Evolutionary conservation across 2,113 vertebrate species (phyloP).

Genomic region (Chionodraco myersi): DNA sequence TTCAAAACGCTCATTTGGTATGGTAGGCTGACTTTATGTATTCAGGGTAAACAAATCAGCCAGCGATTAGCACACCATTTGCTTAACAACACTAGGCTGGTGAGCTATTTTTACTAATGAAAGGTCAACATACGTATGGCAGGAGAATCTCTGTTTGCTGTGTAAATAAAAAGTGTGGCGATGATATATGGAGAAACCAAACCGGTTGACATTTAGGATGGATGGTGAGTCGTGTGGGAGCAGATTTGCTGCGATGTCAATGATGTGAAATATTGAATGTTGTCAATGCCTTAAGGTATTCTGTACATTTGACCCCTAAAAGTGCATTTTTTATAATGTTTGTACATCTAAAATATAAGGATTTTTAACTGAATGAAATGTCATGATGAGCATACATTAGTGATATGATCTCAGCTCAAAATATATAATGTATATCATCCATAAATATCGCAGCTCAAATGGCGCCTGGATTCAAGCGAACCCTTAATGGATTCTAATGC

Average conservation of each 20-base stretch:
- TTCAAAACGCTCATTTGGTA: background rate
- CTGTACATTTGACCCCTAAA: too few relatives aligned
- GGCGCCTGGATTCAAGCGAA: conserved; percentile 35
- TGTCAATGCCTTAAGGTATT: too few relatives aligned
- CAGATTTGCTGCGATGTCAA: too few relatives aligned
- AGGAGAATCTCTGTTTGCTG: background rate
- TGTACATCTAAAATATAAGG: background rate
- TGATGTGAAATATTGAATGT: too few relatives aligned
- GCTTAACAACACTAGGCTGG: background rate
- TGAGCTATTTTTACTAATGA: background rate
- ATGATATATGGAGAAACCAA: background rate
- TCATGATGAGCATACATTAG: background rate
- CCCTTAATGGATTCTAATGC: conserved; percentile 61
- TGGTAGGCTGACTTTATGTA: background rate
- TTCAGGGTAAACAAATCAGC: background rate
- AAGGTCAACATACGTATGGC: background rate
- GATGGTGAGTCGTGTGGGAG: too few relatives aligned
- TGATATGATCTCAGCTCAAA: background rate
- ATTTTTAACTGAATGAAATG: background rate
- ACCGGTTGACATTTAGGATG: background rate
- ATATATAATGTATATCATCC: conserved; percentile 24
- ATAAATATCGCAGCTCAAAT: conserved; percentile 38
- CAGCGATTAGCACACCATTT: background rate
- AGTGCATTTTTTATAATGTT: too few relatives aligned
- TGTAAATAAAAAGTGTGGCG: background rate